A percentile compares a stretch with the other conserved stretches of the same genome.
Evolutionary conservation across 2,888 invertebrate species (phyloP).

Genomic region (Habrosyne pyritoides): DNA sequence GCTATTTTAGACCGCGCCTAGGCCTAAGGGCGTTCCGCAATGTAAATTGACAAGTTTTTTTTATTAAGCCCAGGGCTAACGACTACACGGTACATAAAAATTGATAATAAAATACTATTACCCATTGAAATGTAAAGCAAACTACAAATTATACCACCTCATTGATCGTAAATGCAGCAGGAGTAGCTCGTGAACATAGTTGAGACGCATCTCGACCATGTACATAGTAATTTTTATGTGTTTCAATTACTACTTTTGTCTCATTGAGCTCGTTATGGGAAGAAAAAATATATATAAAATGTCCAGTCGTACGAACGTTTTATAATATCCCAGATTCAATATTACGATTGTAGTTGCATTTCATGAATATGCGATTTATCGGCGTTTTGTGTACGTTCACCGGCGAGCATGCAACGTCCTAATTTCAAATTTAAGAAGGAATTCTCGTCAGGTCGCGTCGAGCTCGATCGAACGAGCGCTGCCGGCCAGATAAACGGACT

Average conservation of each 20-base stretch:
- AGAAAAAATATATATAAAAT: conserved; percentile 42
- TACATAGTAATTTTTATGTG: conserved; percentile 42
- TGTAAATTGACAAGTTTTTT: conserved; percentile 1
- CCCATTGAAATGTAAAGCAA: conserved; percentile 16
- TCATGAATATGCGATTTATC: conserved; percentile 2
- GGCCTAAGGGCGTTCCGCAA: conserved; percentile 7
- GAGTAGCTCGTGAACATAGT: conserved; percentile 31
- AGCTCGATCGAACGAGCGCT: conserved; percentile 40
- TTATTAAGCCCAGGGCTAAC: conserved; percentile 4
- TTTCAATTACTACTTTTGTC: conserved; percentile 36
- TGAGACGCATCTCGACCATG: conserved; percentile 41
- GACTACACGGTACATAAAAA: conserved; percentile 8
- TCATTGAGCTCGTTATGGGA: conserved; percentile 47
- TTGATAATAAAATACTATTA: conserved; percentile 7
- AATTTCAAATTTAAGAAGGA: conserved; percentile 64
- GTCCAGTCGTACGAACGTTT: conserved; percentile 33
- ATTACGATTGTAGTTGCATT: conserved; percentile 4
- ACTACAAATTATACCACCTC: conserved; percentile 21
- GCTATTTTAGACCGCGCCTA: conserved; percentile 45
- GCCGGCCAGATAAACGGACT: conserved; percentile 71
- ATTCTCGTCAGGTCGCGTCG: conserved; percentile 52
- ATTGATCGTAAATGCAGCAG: conserved; percentile 19
- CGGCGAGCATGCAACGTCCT: conserved; percentile 50
- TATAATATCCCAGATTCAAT: conserved; percentile 16
- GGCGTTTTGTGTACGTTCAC: conserved; percentile 17